These are phyloP conservation scores for Hycleus cichorii DNA, from an alignment of 1,140 invertebrate species.

Conservation along the genomic window DNA sequence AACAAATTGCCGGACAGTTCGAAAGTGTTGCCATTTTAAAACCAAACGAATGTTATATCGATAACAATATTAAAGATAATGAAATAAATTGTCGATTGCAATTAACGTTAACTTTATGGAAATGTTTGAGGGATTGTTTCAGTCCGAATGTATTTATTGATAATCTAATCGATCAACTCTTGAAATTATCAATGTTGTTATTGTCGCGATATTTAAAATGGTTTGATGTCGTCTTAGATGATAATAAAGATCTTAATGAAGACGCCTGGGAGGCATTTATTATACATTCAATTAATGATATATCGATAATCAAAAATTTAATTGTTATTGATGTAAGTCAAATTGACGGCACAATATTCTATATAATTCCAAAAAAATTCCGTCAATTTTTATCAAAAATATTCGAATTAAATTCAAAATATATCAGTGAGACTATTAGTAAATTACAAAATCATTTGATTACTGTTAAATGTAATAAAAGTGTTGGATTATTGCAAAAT, in stretches of 20 bases:
- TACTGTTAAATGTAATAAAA: conserved; percentile 46
- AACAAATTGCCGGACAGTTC: conserved; percentile 67
- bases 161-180: conserved; percentile 34
- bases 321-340: conserved; percentile 13
- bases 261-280: conserved; percentile 23
- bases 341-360: conserved; percentile 24
- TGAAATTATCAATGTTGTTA: conserved; percentile 33
- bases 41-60: conserved; percentile 12
- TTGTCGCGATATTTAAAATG: conserved; percentile 31
- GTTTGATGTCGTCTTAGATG: conserved; percentile 24
- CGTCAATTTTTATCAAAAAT: conserved; percentile 21
- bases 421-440: conserved; percentile 46
- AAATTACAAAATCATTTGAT: conserved; percentile 45
- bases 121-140: conserved; percentile 26
- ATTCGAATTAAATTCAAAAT: conserved; percentile 31
- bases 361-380: conserved; percentile 25
- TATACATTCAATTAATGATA: conserved; percentile 29
- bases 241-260: conserved; percentile 7
- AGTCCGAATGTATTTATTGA: conserved; percentile 30
- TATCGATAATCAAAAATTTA: conserved; percentile 22
- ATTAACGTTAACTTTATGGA: conserved; percentile 25
- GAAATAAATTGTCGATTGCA: conserved; percentile 26
- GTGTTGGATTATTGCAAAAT: conserved; percentile 55
- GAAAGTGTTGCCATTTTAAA: conserved; percentile 23
- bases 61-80: conserved; percentile 23